phyloP scores from a whole-genome alignment of 2,797 vertebrate species.

The Carcharodon carcharias region DNA sequence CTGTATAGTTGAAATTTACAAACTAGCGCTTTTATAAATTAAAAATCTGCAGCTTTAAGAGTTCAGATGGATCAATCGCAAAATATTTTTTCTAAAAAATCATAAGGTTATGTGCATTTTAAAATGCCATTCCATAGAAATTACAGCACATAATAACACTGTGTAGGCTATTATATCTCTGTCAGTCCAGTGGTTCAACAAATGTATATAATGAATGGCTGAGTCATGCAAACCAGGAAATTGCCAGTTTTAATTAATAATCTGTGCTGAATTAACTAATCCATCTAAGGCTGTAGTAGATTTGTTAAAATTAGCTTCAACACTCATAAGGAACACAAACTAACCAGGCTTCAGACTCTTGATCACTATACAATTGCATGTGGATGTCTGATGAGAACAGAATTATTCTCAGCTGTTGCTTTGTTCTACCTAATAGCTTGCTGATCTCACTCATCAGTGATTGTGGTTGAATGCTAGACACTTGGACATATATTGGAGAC shows the following conservation, averaged over 20 bases:
- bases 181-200: background rate
- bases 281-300: background rate
- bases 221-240: background rate
- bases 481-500: background rate
- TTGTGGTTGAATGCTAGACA: background rate
- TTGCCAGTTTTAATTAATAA: background rate
- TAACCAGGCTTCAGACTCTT: background rate
- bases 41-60: background rate
- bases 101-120: background rate
- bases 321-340: background rate
- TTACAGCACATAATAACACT: background rate
- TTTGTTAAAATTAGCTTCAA: background rate
- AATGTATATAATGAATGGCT: background rate
- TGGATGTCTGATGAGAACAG: background rate
- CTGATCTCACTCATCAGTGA: background rate
- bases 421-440: background rate
- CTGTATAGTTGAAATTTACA: background rate
- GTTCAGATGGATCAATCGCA: background rate
- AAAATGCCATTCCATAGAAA: background rate
- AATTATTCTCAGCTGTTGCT: background rate
- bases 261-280: background rate
- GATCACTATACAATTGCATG: background rate
- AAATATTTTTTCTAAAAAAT: too few species aligned
- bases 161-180: background rate
- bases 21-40: background rate